phyloP scores from a whole-genome alignment of 2,113 vertebrate genomes.

The Daubentonia madagascariensis region DNA sequence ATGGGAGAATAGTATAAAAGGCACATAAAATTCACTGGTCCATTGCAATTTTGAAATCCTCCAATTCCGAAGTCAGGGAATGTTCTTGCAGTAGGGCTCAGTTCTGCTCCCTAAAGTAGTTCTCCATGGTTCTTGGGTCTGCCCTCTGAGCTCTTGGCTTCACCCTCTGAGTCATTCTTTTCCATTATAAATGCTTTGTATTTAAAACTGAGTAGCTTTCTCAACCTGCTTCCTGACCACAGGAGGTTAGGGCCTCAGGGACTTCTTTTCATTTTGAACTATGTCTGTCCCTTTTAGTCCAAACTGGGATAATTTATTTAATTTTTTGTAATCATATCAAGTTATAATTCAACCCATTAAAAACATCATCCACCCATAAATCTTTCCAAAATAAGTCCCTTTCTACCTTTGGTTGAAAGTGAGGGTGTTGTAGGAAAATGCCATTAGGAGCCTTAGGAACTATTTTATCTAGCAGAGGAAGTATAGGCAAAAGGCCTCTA shows the following conservation, averaged over 20 bases:
- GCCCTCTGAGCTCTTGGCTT: not conserved
- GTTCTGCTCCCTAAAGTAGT: not conserved
- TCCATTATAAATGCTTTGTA: not conserved
- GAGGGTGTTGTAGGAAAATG: not conserved
- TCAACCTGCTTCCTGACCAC: not conserved
- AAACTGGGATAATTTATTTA: not conserved
- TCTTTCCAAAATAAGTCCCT: not conserved
- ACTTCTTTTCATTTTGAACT: not conserved
- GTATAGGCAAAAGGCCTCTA: not conserved
- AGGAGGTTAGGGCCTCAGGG: not conserved
- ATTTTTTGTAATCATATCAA: not conserved
- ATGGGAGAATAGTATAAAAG: not conserved
- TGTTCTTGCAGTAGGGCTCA: not conserved
- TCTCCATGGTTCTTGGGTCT: not conserved
- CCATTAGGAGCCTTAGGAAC: not conserved
- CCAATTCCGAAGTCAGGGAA: not conserved
- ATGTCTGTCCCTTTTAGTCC: not conserved
- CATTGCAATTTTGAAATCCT: conserved; percentile 20
- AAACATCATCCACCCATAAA: not conserved
- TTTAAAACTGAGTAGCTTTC: not conserved
- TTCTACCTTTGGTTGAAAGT: not conserved
- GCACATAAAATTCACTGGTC: not conserved
- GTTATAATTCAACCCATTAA: not conserved
- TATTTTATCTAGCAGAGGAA: not conserved
- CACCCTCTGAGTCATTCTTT: not conserved